Evolutionary conservation across 2,888 invertebrate genomes (phyloP).

Genomic region (Falcaria lacertinaria): DNA sequence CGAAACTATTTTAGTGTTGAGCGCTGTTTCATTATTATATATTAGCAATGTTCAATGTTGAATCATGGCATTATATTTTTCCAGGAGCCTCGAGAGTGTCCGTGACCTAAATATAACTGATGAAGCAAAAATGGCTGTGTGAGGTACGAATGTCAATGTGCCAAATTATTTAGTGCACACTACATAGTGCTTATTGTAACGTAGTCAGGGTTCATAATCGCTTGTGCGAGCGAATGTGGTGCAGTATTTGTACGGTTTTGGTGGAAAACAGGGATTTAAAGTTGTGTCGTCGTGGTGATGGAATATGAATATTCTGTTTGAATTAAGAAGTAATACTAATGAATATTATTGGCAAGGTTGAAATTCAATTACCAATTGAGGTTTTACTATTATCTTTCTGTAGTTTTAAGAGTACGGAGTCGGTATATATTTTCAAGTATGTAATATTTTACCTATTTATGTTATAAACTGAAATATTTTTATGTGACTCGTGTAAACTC

Average conservation of each 20-base stretch:
- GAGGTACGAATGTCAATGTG: conserved; percentile 21
- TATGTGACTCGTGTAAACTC: not conserved
- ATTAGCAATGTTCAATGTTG: too few relatives aligned
- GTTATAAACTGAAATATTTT: not conserved
- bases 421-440: not conserved
- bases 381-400: not conserved
- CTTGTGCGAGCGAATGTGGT: conserved; percentile 28
- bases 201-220: conserved; percentile 36
- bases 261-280: conserved; percentile 30
- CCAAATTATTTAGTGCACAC: conserved; percentile 27
- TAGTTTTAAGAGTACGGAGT: not conserved
- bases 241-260: conserved; percentile 4
- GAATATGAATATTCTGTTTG: conserved; percentile 9
- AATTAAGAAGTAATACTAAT: not conserved
- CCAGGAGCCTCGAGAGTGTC: not conserved
- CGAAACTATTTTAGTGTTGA: too few relatives aligned
- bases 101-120: not conserved
- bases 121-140: not conserved
- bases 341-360: not conserved
- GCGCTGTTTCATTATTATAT: too few relatives aligned
- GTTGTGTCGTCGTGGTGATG: conserved; percentile 13
- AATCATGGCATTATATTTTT: too few relatives aligned
- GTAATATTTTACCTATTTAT: not conserved
- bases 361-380: not conserved
- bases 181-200: conserved; percentile 29